Base-by-base conservation (phyloP, 2,797 vertebrate genomes). In the Thunnus albacares region DNA sequence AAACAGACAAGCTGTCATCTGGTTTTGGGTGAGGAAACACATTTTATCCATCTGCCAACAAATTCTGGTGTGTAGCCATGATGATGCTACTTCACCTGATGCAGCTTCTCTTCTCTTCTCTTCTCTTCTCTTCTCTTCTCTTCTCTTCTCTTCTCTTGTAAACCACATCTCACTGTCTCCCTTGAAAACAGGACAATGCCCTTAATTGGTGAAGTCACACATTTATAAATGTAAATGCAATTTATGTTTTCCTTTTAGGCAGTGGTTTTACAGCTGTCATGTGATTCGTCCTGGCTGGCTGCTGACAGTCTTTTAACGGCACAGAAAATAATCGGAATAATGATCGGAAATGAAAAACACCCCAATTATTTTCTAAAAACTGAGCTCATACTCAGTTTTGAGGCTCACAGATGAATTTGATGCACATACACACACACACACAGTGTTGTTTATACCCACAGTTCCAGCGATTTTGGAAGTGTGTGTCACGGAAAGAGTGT, bases 301-400 rank as follows among this genome's bases (percentile, higher is more conserved):
- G 41, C 51, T 71, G 60, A 57, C 76, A 70, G 69, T 33, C 24
- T 87, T 87, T 80, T 79, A 86, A 79, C 71, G 73, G 67, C 53
- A 77, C 64, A 80, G 75, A 80, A 85, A 82, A 77, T 5, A 6
- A 71, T 38, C 35, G 35, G 35, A 38, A 38, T 38, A 38, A 38
- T 38, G 70, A 65, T 12, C 2, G 51, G 33, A 74, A 87, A 86
- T 61, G 62, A 80, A 79, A 86, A 83, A 83, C 80, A 79, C 87
- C 64, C 62, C 81, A 85, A 75, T 92, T 92, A 84, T 82, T 89
- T 89, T 77, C 62, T 68, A 30, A 88, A 67, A 63, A 49, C 41
- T 26, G 30, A 66, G 64, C 61, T 60, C 33, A 67, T 59, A 65
- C 49, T 41, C 10, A 56, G 55, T 76, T 64, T 28, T 43, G 26